phyloP scores from a whole-genome alignment of 2,888 invertebrate genomes.

The Aleiodes alternator region DNA sequence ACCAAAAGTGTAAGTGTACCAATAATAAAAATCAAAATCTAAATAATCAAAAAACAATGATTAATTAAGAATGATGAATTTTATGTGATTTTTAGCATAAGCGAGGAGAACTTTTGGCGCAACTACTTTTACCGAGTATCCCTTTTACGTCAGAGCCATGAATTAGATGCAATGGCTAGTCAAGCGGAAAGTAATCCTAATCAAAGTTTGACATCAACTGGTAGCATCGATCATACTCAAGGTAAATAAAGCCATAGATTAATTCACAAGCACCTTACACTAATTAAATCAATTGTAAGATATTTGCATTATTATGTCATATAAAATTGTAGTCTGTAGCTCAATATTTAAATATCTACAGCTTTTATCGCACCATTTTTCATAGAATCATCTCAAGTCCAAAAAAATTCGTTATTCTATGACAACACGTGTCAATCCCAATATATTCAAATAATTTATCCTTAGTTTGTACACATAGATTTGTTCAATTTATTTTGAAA shows the following conservation, averaged over 20 bases:
- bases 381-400: not conserved
- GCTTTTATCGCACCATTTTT: conserved; percentile 33
- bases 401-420: too few relatives aligned
- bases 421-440: too few relatives aligned
- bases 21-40: conserved; percentile 11
- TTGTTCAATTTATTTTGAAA: not conserved
- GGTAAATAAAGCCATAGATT: conserved; percentile 72
- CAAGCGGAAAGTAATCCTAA: conserved; percentile 71
- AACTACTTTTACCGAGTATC: conserved; percentile 99
- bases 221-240: conserved; percentile 79
- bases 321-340: not conserved
- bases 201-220: conserved; percentile 68
- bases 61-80: conserved; percentile 3
- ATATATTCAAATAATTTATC: too few relatives aligned
- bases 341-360: conserved; percentile 2
- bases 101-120: conserved; percentile 99
- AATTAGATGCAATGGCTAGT: conserved; percentile 82
- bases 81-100: conserved; percentile 80
- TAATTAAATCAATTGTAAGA: conserved; percentile 33
- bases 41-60: not conserved
- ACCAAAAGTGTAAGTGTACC: conserved; percentile 94
- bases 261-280: conserved; percentile 20
- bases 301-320: conserved; percentile 22
- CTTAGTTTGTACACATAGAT: too few relatives aligned
- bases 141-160: conserved; percentile 97